These are phyloP conservation scores for Drosophila gunungcola DNA, from an alignment of 1,140 invertebrate species.

Conservation along the genomic window DNA sequence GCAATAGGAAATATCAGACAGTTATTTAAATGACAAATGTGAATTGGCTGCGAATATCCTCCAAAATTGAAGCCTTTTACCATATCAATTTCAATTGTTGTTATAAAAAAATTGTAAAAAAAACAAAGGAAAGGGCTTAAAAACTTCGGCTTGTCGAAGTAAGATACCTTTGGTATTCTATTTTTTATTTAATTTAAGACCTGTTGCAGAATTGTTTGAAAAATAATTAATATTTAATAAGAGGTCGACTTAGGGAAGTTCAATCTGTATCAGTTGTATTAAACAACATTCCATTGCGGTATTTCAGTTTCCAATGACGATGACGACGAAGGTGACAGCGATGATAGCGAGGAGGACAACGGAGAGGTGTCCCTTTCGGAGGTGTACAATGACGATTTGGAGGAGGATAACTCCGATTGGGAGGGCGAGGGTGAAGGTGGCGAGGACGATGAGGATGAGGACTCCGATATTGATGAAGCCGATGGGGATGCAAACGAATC, in stretches of 20 bases:
- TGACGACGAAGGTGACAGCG: conserved; percentile 86
- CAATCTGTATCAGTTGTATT: not conserved
- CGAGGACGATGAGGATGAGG: conserved; percentile 85
- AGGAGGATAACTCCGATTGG: conserved; percentile 84
- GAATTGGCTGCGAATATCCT: too few relatives aligned
- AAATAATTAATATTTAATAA: not conserved
- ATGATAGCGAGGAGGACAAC: conserved; percentile 86
- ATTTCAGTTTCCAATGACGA: conserved; percentile 86
- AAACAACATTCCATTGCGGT: conserved; percentile 6
- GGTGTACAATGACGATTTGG: conserved; percentile 83
- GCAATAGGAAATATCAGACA: too few relatives aligned
- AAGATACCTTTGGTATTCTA: not conserved
- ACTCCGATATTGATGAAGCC: conserved; percentile 85
- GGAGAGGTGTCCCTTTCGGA: conserved; percentile 85
- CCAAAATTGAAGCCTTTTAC: too few relatives aligned
- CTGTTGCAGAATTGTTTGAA: not conserved
- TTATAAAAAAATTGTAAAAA: too few relatives aligned
- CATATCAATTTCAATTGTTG: too few relatives aligned
- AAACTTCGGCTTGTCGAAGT: not conserved
- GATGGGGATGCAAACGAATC: conserved; percentile 77
- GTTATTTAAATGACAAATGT: too few relatives aligned
- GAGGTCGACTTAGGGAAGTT: conserved; percentile 36
- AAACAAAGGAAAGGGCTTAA: too few relatives aligned
- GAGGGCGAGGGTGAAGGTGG: conserved; percentile 71
- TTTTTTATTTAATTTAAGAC: too few relatives aligned